Conservation (phyloP, 2,797 vertebrate genomes). For the Centroberyx gerrardi region DNA sequence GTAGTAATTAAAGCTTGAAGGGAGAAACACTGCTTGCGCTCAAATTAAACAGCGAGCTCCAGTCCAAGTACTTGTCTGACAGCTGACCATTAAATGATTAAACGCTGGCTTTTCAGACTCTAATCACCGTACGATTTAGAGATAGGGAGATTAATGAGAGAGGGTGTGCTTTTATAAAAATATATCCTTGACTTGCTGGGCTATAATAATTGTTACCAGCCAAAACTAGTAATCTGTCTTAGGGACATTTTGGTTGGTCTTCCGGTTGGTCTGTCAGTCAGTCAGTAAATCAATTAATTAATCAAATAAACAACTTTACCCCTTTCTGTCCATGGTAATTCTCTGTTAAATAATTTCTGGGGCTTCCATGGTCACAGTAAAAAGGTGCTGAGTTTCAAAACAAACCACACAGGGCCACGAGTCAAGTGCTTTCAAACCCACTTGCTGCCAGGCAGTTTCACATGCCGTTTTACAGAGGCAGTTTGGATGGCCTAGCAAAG, state of each 20-base stretch:
- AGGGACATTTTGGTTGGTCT: background rate
- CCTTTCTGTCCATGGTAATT: background rate
- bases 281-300: constrained; percentile 2
- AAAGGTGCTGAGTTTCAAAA: constrained; percentile 46
- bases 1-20: background rate
- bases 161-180: background rate
- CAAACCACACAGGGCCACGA: constrained; percentile 55
- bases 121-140: constrained; percentile 6
- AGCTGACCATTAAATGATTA: constrained; percentile 4
- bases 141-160: background rate
- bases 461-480: constrained; percentile 26
- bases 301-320: background rate
- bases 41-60: background rate
- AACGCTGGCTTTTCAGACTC: background rate
- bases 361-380: background rate
- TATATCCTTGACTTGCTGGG: background rate
- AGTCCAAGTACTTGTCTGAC: constrained; percentile 8
- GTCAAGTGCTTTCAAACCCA: constrained; percentile 68
- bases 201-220: background rate
- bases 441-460: constrained; percentile 63
- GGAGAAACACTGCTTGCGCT: background rate
- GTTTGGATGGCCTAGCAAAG: constrained; percentile 46
- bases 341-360: constrained; percentile 18
- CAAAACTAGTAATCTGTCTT: background rate
- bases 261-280: background rate